Evolutionary conservation across 2,113 vertebrate species (phyloP).

Genomic region (Cathartes aura): DNA sequence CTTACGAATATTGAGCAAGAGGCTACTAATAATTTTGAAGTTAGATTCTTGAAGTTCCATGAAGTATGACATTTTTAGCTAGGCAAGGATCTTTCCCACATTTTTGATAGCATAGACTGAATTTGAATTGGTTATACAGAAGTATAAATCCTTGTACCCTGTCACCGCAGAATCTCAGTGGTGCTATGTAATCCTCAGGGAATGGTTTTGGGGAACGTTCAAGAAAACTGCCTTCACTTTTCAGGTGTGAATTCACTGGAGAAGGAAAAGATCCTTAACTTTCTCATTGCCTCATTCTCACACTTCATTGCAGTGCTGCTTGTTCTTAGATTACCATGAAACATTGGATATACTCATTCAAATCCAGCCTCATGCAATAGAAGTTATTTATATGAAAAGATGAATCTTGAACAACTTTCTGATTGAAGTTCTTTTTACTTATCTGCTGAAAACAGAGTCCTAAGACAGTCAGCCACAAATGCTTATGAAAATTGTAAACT

Average conservation of each 20-base stretch:
- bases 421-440: not conserved
- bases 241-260: not conserved
- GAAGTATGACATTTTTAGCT: not conserved
- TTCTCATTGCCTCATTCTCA: not conserved
- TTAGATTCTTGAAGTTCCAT: not conserved
- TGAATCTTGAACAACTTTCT: not conserved
- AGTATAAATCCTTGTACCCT: not conserved
- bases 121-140: not conserved
- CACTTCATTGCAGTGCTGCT: not conserved
- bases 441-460: not conserved
- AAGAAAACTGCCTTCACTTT: not conserved
- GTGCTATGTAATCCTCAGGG: not conserved
- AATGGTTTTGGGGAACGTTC: not conserved
- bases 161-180: not conserved
- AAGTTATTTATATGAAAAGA: not conserved
- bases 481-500: not conserved
- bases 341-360: not conserved
- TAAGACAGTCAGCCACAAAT: not conserved
- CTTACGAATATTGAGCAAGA: not conserved
- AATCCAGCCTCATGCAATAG: not conserved
- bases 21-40: not conserved
- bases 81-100: not conserved
- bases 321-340: not conserved
- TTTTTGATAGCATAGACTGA: not conserved
- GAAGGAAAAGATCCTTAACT: not conserved